These are phyloP conservation scores for Panonychus citri DNA, from an alignment of 1,140 invertebrate species.

Conservation along the genomic window DNA sequence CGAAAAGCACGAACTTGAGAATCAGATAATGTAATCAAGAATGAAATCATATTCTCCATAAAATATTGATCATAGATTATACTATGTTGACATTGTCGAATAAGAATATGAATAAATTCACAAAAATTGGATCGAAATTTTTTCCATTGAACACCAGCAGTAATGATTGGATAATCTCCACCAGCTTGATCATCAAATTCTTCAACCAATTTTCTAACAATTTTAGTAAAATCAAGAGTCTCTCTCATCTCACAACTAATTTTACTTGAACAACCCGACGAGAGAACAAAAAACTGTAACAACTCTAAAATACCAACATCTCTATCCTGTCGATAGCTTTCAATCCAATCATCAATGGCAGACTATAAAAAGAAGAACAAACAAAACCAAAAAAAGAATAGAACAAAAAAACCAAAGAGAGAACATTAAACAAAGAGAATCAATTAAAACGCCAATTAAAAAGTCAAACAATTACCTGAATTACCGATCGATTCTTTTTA, in stretches of 20 bases:
- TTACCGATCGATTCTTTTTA: too few relatives aligned
- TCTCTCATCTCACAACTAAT: constrained; percentile 78
- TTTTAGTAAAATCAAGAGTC: constrained; percentile 79
- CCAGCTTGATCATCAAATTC: constrained; percentile 97
- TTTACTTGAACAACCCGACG: constrained; percentile 84
- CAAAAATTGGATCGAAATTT: constrained; percentile 89
- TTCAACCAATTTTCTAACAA: constrained; percentile 94
- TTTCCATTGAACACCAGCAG: constrained; percentile 88
- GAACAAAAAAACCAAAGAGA: too few relatives aligned
- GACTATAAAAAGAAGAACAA: too few relatives aligned
- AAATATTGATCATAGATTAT: constrained; percentile 98
- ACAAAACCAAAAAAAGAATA: too few relatives aligned
- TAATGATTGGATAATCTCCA: constrained; percentile 93
- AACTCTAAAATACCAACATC: constrained; percentile 74
- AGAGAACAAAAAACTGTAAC: constrained; percentile 96
- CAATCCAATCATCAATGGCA: constrained; percentile 97
- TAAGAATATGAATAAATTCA: constrained; percentile 88
- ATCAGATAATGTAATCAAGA: constrained; percentile 92
- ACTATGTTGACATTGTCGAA: constrained; percentile 92
- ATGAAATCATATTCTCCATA: constrained; percentile 95
- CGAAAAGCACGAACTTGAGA: constrained; percentile 85
- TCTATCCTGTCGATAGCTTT: constrained; percentile 65
- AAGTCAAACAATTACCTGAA: too few relatives aligned
- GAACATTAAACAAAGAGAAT: too few relatives aligned
- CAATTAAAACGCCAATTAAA: too few relatives aligned